Evolutionary conservation across 2,113 vertebrate genomes (phyloP), one percentile per base, ranked within the genome.

Genomic region (Eidolon helvum): DNA sequence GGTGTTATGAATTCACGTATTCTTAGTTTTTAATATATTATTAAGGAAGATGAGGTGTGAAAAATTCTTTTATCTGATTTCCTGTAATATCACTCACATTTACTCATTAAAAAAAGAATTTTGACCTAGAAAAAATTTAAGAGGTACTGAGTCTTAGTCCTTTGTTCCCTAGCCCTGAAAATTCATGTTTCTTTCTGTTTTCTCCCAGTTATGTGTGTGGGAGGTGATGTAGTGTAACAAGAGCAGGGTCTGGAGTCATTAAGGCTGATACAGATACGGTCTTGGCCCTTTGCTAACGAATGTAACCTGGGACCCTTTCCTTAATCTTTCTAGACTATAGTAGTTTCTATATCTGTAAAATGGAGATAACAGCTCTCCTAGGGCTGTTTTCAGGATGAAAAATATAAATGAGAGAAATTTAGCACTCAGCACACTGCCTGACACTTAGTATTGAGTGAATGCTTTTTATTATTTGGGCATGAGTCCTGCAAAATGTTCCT

Each of bases 1-100:
- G 35, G 57, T 18, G 15, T 92, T 89, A 93, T 87, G 50, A 96
- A 96, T 91, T 94, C 65, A 90, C 45, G 45, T 89, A 93, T 66
- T 87, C 93, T 89, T 95, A 91, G 82, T 84, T 96, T 97, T 93
- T 83, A 94, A 89, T 96, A 87, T 96, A 83, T 96, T 94, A 84
- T 90, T 88, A 94, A 91, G 66, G 50, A 87, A 94, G 85, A 86
- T 71, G 74, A 96, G 66, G 89, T 89, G 59, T 66, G 66, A 86
- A 90, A 74, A 94, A 86, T 84, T 21, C 30, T 93, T 97, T 95
- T 66, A 89, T 95, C 66, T 97, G 92, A 95, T 94, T 95, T 93
- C 50, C 68, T 92, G 48, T 92, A 86, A 77, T 83, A 82, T 68
- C 74, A 72, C 43, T 93, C 59, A 83, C 61, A 92, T 94, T 94